These are phyloP conservation scores for Alcis repandata DNA, from an alignment of 2,888 invertebrate genomes.

Conservation along the genomic window DNA sequence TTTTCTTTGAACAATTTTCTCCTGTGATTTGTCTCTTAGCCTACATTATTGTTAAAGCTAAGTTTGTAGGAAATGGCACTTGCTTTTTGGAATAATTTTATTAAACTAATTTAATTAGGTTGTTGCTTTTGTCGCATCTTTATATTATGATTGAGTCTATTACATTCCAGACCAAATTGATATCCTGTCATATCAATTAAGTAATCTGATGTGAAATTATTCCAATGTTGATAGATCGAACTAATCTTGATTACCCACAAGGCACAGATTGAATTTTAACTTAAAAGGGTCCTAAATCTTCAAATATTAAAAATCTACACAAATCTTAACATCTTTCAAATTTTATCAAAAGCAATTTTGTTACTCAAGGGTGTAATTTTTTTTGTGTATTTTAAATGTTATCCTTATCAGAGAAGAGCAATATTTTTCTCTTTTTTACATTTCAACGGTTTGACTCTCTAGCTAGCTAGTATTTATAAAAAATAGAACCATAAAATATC, in stretches of 20 bases:
- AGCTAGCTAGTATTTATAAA: too few species aligned
- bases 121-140: not conserved
- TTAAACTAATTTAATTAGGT: not conserved
- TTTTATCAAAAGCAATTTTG: too few species aligned
- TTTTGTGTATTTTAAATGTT: too few species aligned
- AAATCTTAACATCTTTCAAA: too few species aligned
- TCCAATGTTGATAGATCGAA: slow-evolving; percentile 7
- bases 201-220: slow-evolving; percentile 7
- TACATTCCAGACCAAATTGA: slow-evolving; percentile 10
- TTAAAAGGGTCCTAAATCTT: not conserved
- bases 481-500: too few species aligned
- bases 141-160: not conserved
- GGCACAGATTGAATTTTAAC: not conserved
- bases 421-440: too few species aligned
- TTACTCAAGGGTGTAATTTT: too few species aligned
- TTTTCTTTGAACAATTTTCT: slow-evolving; percentile 1
- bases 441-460: too few species aligned
- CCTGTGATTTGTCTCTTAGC: not conserved
- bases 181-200: slow-evolving; percentile 6
- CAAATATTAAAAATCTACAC: too few species aligned
- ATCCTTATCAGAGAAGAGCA: too few species aligned
- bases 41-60: not conserved
- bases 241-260: slow-evolving; percentile 9
- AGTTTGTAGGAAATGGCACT: not conserved
- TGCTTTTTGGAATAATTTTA: not conserved